Evolutionary conservation across 2,888 invertebrate species (phyloP), one percentile per base, ranked within the genome.

Genomic region (Plebejus anna): DNA sequence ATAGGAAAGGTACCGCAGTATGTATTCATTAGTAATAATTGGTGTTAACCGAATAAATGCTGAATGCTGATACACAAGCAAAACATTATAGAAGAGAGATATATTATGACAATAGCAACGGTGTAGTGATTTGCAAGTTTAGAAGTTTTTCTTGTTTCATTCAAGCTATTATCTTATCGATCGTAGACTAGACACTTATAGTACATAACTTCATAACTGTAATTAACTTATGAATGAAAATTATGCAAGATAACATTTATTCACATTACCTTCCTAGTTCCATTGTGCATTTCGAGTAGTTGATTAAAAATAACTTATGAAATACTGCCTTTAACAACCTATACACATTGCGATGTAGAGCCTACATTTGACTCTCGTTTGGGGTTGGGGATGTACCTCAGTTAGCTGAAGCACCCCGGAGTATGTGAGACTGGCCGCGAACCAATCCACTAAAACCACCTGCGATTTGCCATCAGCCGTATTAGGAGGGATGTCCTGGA

Each of bases 261-360:
- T 66, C 66, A 66, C 66, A 66, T 66, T 36, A 36, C 66, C 66
- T 66, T 66, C 66, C 66, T 13, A 36, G 13, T 36, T 66, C 66
- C 5, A 66, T 66, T 66, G 66, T 66, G 32, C 13, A 32, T 66
- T 66, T 66, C 4, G 61, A 11, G 22, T 9, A 1, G 6, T 22
- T 28, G 28, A 32, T 66, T 28, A 28, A 66, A 28, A 61, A 61
- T 59, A 57, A 57, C 16, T 22, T 59, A 59, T 9, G 22, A 59
- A 59, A 59, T 22, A 59, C 22, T n/a, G n/a, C 16, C 55, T 55
- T 5, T 13, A n/a, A n/a, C 7, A 42, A 0, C 7, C 42, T 42
- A 9, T 42, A 51, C 55, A 55, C 55, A 16, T 16, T 55, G 16
- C 11, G 4, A 55, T 55, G 16, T 16, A 55, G 16, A 55, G 55